Base-by-base conservation (phyloP, 2,113 vertebrate species). In the Ictidomys tridecemlineatus region DNA sequence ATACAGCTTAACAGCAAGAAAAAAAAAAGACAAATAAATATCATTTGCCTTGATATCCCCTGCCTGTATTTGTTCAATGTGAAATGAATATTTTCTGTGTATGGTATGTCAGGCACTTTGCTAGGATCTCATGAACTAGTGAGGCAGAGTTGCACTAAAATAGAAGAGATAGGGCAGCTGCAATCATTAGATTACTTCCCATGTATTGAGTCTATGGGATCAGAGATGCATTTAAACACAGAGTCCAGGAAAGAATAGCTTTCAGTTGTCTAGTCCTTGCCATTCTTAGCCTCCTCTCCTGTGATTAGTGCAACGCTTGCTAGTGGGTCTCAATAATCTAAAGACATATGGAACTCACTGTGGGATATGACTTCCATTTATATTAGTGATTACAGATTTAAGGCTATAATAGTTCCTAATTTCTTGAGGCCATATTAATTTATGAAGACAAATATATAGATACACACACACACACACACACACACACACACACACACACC, bases 351-450 rank as follows among this genome's bases (percentile, higher is more conserved):
- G 10, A 51, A 73, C 10, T 93, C 24, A n/a, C 39, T 32, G 20
- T 24, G 28, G 17, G 17, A 80, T 39, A n/a, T 17, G 37, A 24
- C 61, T 96, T 72, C 34, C 5, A 9, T 65, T 92, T 89, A 87
- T 79, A 84, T 74, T 65, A 93, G 76, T 56, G 42, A 84, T 17
- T 85, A 76, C 53, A 69, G 22, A 73, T 90, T 91, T 79, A 93
- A 92, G n/a, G 18, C 39, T 92, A 37, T 70, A 61, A 67, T 63
- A 73, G 39, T 84, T 72, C 76, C 51, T 92, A 24, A 96, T 88
- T 91, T 96, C 63, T 83, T 84, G 37, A 91, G 56, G n/a, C 11
- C 65, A 83, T 30, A 18, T 93, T 94, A 65, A 80, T 83, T 80
- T 95, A 80, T 70, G 18, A 95, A 95, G 30, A 37, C 10, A 65